phyloP scores from a whole-genome alignment of 2,797 vertebrate species.

The Microhierax caerulescens region DNA sequence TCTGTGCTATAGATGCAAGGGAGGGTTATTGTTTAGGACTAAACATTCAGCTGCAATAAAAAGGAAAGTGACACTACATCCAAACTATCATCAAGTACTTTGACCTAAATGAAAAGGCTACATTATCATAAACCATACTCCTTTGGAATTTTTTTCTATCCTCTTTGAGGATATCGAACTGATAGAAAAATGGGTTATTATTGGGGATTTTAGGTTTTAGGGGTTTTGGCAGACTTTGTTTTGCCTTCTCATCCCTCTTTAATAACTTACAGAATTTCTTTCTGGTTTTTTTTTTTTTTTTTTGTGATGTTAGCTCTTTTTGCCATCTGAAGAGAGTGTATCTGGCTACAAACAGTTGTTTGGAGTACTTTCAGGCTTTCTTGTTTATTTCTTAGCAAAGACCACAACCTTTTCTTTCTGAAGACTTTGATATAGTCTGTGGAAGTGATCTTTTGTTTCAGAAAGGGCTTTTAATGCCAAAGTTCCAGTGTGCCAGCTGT shows the following conservation, averaged over 20 bases:
- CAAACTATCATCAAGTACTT: not conserved
- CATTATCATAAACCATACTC: not conserved
- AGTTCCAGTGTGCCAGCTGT: not conserved
- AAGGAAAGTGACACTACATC: not conserved
- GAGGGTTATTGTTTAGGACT: not conserved
- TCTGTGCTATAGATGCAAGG: not conserved
- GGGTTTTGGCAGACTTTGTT: not conserved
- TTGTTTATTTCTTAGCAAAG: not conserved
- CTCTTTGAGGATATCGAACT: not conserved
- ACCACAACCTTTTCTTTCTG: accelerated
- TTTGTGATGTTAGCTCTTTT: not conserved
- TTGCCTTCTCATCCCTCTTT: not conserved
- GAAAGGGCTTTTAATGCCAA: not conserved
- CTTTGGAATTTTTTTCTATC: not conserved
- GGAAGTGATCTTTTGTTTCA: not conserved
- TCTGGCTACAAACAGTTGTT: not conserved
- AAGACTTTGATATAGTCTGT: not conserved
- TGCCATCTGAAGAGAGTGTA: not conserved
- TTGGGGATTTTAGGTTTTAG: not conserved
- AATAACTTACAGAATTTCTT: not conserved
- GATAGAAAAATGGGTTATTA: not conserved
- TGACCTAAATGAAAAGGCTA: not conserved
- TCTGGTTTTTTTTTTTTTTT: not conserved
- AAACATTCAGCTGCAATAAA: not conserved
- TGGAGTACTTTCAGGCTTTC: not conserved